Evolutionary conservation across 2,797 vertebrate species (phyloP), one percentile per base, ranked within the genome.

Genomic region (Xenopus petersii): DNA sequence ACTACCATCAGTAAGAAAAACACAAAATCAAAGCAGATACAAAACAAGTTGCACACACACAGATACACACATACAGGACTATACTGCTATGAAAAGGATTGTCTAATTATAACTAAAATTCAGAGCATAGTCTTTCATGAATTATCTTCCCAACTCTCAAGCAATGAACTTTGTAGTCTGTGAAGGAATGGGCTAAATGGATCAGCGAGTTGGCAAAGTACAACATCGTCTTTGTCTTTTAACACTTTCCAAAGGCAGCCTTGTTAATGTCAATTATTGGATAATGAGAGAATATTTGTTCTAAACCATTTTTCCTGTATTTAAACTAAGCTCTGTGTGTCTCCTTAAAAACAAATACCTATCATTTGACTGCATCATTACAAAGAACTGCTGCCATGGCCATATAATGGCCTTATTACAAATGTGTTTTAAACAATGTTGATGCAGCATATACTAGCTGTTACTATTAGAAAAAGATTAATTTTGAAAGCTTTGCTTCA

Each of bases 231-330:
- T 74, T 78, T 73, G 71, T 67, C 76, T 68, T 78, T 49, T 51
- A 78, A 78, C 63, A 64, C 59, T 73, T 70, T 79, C 55, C 61
- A 74, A 70, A 58, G 76, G 54, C 67, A 51, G 61, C 71, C 62
- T 74, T 79, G 76, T 79, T 79, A 74, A 79, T 73, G 71, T 79
- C 71, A 79, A 74, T 79, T 79, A 74, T 59, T 59, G 46, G 26
- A 70, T 69, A 70, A 74, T 60, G 70, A 66, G 67, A 16, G 67
- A 59, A 69, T 64, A 70, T 79, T 66, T 79, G 67, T 74, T 73
- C 61, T 51, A 9, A 70, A 47, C 58, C 15, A 10, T 59, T 65
- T 70, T 66, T 70, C 26, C 68, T 62, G 36, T 26, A 72, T 48
- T 26, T 67, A 61, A 71, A 66, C n/a, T 61, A 75, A 4, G 74